These are phyloP conservation scores for Trematomus loennbergii DNA, from an alignment of 2,113 vertebrate genomes.

Conservation along the genomic window DNA sequence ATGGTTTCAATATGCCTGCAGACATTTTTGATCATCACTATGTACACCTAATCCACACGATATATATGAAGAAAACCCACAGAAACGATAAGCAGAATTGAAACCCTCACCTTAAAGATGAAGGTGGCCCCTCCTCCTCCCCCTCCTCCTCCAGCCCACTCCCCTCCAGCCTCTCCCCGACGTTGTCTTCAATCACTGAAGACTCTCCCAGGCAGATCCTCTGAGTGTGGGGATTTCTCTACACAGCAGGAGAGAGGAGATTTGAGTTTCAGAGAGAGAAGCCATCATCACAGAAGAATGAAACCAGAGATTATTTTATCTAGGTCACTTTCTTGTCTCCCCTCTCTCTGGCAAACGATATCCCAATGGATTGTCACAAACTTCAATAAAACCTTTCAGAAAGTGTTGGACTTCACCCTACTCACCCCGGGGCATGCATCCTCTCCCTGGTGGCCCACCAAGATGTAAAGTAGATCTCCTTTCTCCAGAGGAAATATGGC, in stretches of 20 bases:
- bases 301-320: conserved; percentile 16
- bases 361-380: not conserved
- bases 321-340: conserved; percentile 5
- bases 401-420: conserved; percentile 3
- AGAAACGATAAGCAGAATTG: not conserved
- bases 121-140: conserved; percentile 92
- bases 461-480: conserved; percentile 88
- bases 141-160: conserved; percentile 91
- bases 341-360: not conserved
- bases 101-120: conserved; percentile 85
- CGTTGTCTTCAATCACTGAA: conserved; percentile 87
- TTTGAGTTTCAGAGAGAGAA: conserved; percentile 7
- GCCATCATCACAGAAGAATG: not conserved
- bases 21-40: conserved; percentile 3
- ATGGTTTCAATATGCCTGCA: conserved; percentile 10
- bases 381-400: conserved; percentile 2
- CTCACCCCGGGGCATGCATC: conserved; percentile 92
- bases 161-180: conserved; percentile 66
- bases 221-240: conserved; percentile 87
- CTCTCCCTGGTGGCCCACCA: conserved; percentile 93
- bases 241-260: conserved; percentile 18
- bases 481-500: conserved; percentile 88
- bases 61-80: not conserved
- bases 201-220: conserved; percentile 91
- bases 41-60: not conserved